phyloP scores from a whole-genome alignment of 2,113 vertebrate genomes.

The Madoqua kirkii region DNA sequence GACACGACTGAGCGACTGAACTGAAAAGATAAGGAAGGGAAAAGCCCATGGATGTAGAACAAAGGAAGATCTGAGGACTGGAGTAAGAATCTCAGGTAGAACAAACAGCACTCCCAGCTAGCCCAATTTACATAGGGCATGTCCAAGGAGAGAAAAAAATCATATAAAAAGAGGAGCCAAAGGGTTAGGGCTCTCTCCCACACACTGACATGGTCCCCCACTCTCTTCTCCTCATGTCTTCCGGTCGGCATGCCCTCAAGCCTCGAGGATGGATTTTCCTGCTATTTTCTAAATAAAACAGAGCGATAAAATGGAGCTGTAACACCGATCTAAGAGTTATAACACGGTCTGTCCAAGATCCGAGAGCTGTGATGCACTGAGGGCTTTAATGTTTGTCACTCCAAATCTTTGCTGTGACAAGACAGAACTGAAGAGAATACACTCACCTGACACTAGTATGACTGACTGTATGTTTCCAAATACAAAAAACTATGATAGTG shows the following conservation, averaged over 20 bases:
- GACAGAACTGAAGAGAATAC: background rate
- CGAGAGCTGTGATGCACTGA: accelerated
- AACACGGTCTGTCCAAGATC: background rate
- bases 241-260: accelerated
- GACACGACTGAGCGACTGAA: too few species aligned
- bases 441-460: background rate
- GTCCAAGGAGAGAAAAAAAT: background rate
- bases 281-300: background rate
- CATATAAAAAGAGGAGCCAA: background rate
- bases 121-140: background rate
- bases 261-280: background rate
- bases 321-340: background rate
- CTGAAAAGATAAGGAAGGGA: background rate
- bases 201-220: accelerated
- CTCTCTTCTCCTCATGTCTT: background rate
- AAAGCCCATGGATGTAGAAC: background rate
- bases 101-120: background rate
- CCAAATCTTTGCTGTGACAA: background rate
- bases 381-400: background rate
- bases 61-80: background rate
- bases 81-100: background rate
- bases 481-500: background rate
- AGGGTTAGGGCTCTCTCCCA: background rate
- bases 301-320: background rate
- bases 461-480: background rate